These are phyloP conservation scores for Drymonia ruficornis DNA, from an alignment of 2,888 invertebrate genomes.

Conservation along the genomic window DNA sequence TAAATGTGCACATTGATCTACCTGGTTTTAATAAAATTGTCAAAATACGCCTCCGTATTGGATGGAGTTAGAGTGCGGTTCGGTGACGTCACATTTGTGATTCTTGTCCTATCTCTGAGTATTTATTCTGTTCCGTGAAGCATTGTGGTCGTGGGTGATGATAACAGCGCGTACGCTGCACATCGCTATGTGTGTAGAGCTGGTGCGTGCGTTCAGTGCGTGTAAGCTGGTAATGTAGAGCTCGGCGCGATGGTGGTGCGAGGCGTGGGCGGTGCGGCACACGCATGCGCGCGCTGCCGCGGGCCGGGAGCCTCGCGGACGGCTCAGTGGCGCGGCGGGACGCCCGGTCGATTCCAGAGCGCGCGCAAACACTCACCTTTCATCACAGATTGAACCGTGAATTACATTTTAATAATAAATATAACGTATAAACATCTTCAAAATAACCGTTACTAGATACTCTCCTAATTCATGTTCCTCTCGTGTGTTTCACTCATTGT, in stretches of 20 bases:
- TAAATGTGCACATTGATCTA: too few relatives aligned
- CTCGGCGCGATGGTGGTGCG: slow-evolving; percentile 33
- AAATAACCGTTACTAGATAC: not conserved
- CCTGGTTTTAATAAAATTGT: slow-evolving; percentile 7
- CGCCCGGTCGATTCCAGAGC: slow-evolving; percentile 80
- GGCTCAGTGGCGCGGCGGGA: slow-evolving; percentile 81
- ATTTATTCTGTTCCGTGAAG: slow-evolving; percentile 25
- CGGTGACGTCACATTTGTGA: slow-evolving; percentile 56
- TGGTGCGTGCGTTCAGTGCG: slow-evolving; percentile 26
- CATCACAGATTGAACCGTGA: slow-evolving; percentile 58
- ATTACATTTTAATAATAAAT: slow-evolving; percentile 22
- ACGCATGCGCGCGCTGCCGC: slow-evolving; percentile 72
- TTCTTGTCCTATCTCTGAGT: slow-evolving; percentile 44
- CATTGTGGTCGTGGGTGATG: slow-evolving; percentile 35
- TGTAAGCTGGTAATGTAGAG: slow-evolving; percentile 43
- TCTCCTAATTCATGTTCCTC: slow-evolving; percentile 9
- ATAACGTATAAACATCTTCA: not conserved
- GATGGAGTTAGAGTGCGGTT: slow-evolving; percentile 14
- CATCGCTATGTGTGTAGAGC: slow-evolving; percentile 35
- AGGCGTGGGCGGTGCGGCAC: slow-evolving; percentile 46
- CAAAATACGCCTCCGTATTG: slow-evolving; percentile 16
- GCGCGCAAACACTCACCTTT: slow-evolving; percentile 57
- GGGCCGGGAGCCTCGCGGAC: slow-evolving; percentile 64
- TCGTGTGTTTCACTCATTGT: slow-evolving; percentile 14
- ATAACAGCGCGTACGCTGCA: slow-evolving; percentile 42